Percentiles rank a stretch among this genome's conserved stretches.
phyloP scores from a whole-genome alignment of 2,888 invertebrate species.

The Hoplodrina blanda region DNA sequence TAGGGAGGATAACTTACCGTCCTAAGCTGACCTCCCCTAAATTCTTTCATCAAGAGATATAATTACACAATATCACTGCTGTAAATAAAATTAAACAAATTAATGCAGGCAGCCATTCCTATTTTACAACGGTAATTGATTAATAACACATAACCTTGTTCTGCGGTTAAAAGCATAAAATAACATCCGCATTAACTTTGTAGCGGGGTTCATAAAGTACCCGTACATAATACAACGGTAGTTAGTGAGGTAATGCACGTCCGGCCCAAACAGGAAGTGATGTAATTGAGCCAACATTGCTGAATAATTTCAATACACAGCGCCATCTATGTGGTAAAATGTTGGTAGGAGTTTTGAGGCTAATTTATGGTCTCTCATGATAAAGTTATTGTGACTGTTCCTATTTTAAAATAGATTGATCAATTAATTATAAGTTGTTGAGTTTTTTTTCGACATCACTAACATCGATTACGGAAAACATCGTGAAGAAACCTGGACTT shows the following conservation, averaged over 20 bases:
- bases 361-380: background rate
- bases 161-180: constrained; percentile 57
- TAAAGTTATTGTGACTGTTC: background rate
- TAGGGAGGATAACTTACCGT: no score
- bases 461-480: no score
- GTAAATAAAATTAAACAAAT: background rate
- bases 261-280: constrained; percentile 55
- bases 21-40: no score
- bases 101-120: background rate
- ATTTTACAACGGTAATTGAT: constrained; percentile 10
- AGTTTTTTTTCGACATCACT: no score
- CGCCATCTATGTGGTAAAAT: constrained; percentile 7
- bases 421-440: no score
- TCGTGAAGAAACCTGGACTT: no score
- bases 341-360: background rate
- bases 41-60: no score
- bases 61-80: no score
- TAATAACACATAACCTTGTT: constrained; percentile 39
- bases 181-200: constrained; percentile 55
- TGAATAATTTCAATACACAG: constrained; percentile 54
- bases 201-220: constrained; percentile 44
- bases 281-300: constrained; percentile 56
- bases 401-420: no score
- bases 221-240: constrained; percentile 54
- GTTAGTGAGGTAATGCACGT: constrained; percentile 60